Conservation (phyloP, 2,113 vertebrate species). For the Pyrgilauda ruficollis region DNA sequence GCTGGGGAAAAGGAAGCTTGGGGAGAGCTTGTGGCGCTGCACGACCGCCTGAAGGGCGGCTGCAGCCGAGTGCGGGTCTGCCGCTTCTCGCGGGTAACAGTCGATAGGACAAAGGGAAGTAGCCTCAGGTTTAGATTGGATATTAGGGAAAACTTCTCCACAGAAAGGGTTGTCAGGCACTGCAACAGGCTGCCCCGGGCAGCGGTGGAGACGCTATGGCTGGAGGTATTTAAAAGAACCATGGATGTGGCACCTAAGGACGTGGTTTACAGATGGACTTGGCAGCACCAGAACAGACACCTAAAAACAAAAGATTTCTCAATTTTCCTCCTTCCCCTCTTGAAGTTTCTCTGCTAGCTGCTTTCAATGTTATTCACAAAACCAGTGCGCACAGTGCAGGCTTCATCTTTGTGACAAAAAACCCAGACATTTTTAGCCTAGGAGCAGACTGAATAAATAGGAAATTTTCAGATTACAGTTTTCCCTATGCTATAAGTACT, state of each 20-base stretch:
- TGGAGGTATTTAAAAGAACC: background rate
- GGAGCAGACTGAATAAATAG: background rate
- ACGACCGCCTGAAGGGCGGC: background rate
- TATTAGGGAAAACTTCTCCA: background rate
- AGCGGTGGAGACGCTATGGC: background rate
- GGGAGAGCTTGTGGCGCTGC: no score
- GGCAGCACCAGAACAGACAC: rapidly evolving
- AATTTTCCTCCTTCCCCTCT: rapidly evolving
- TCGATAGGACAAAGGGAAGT: background rate
- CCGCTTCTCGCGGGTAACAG: background rate
- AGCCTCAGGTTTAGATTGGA: background rate
- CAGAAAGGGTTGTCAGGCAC: background rate
- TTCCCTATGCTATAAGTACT: background rate
- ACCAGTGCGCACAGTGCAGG: no score
- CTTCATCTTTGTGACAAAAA: background rate
- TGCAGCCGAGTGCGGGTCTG: background rate
- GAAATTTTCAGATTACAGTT: background rate
- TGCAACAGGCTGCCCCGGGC: background rate
- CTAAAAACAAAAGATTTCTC: no score
- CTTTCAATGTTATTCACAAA: background rate
- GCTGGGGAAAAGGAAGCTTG: background rate
- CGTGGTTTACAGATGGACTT: background rate
- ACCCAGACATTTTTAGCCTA: background rate
- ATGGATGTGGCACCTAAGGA: background rate
- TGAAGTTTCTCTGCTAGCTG: background rate